phyloP scores from a whole-genome alignment of 2,888 invertebrate genomes.

The Koerneria pararmatus region DNA sequence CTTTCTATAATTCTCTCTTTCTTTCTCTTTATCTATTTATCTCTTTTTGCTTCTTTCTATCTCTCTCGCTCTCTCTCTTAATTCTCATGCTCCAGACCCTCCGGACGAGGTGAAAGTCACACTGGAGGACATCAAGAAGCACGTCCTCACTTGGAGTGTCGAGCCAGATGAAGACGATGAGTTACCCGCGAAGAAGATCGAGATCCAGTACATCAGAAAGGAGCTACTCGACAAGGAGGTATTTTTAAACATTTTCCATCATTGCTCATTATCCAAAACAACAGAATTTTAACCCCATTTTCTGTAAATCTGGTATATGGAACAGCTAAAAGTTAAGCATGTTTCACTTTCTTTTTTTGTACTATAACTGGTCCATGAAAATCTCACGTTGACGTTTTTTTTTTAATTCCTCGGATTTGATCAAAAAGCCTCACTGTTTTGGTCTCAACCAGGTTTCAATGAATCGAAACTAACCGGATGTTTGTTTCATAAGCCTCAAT shows the following conservation, averaged over 20 bases:
- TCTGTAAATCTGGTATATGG: slow-evolving; percentile 22
- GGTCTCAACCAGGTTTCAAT: no score
- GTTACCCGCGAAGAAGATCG: slow-evolving; percentile 33
- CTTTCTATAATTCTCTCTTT: no score
- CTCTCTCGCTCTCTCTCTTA: background rate
- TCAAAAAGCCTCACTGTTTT: no score
- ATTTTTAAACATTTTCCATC: background rate
- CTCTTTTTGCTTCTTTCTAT: background rate
- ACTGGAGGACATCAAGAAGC: slow-evolving; percentile 34
- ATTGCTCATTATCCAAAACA: no score
- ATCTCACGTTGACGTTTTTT: no score
- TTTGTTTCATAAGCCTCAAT: no score
- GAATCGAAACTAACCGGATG: no score
- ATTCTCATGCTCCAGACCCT: slow-evolving; percentile 39
- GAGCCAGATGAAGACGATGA: slow-evolving; percentile 35
- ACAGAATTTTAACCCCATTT: no score
- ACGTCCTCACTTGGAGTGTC: slow-evolving; percentile 44
- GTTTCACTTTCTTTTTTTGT: no score
- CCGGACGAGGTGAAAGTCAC: slow-evolving; percentile 48
- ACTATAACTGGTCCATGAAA: no score
- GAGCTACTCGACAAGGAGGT: slow-evolving; percentile 23
- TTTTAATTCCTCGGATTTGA: no score
- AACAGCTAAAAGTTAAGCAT: slow-evolving; percentile 8
- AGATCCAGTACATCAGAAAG: slow-evolving; percentile 33
- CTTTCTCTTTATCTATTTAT: no score